These are phyloP conservation scores for Pollenia griseotomentosa DNA, from an alignment of 2,888 invertebrate genomes.

Conservation along the genomic window DNA sequence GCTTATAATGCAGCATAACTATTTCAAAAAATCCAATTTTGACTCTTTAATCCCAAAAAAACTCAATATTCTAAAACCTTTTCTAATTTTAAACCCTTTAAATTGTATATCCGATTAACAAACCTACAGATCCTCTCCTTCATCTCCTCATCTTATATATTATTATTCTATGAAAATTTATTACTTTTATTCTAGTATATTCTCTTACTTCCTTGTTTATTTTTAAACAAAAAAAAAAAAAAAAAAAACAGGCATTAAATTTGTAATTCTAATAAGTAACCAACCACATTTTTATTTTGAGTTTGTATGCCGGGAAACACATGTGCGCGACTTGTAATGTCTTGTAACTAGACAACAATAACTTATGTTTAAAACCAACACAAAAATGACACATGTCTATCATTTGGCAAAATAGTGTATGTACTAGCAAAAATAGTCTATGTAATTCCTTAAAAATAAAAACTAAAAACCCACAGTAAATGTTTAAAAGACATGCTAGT, in stretches of 20 bases:
- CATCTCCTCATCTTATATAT: too few species aligned
- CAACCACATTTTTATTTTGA: slow-evolving; percentile 21
- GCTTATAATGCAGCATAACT: too few species aligned
- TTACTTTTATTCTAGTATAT: neutral
- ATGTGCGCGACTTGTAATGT: slow-evolving; percentile 49
- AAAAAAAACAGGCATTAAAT: slow-evolving; percentile 21
- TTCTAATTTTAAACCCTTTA: too few species aligned
- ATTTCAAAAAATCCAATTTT: too few species aligned
- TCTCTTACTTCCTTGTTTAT: slow-evolving; percentile 42
- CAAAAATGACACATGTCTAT: slow-evolving; percentile 71
- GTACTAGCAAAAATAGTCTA: neutral
- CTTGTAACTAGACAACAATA: slow-evolving; percentile 63
- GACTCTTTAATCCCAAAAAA: too few species aligned
- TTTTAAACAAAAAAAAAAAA: slow-evolving; percentile 21
- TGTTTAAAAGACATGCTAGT: slow-evolving; percentile 1
- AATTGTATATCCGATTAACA: too few species aligned
- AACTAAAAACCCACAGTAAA: slow-evolving; percentile 44
- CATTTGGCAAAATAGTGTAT: slow-evolving; percentile 46
- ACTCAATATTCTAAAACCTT: too few species aligned
- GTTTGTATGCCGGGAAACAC: slow-evolving; percentile 31
- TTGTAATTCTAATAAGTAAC: slow-evolving; percentile 67
- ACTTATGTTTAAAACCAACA: slow-evolving; percentile 58
- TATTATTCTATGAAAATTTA: too few species aligned
- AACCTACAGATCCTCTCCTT: too few species aligned
- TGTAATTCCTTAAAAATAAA: slow-evolving; percentile 13